Conservation (phyloP, 2,888 invertebrate genomes). For the Aporophyla nigra region DNA sequence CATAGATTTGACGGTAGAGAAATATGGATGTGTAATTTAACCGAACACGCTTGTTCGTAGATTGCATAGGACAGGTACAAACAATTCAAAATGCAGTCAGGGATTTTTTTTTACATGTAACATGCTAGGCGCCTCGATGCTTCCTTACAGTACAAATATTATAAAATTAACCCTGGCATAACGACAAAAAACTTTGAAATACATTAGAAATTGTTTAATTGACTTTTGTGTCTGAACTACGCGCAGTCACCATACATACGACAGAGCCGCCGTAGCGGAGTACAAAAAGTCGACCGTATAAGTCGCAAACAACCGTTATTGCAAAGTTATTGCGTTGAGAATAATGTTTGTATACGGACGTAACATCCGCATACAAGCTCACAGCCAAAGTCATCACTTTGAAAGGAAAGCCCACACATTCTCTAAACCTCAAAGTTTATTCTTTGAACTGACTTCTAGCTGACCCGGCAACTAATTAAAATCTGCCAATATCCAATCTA, state of each 20-base stretch:
- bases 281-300: constrained; percentile 64
- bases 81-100: background rate
- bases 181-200: constrained; percentile 16
- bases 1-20: constrained; percentile 60
- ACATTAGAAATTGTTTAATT: constrained; percentile 52
- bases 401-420: constrained; percentile 38
- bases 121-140: background rate
- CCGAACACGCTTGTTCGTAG: background rate
- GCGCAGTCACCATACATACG: constrained; percentile 16
- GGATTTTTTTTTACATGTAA: background rate
- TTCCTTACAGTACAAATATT: constrained; percentile 22
- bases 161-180: constrained; percentile 4
- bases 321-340: constrained; percentile 55
- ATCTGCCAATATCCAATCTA: constrained; percentile 62
- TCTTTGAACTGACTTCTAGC: constrained; percentile 20
- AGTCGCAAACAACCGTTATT: constrained; percentile 57
- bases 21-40: constrained; percentile 7
- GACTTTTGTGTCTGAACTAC: constrained; percentile 41
- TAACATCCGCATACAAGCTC: constrained; percentile 52
- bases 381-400: constrained; percentile 58
- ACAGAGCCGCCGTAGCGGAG: constrained; percentile 26
- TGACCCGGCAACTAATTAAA: constrained; percentile 11
- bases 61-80: constrained; percentile 2
- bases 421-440: constrained; percentile 16
- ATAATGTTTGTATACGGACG: constrained; percentile 44